Percentiles rank a stretch among this genome's conserved stretches.
These are phyloP conservation scores for Saccostrea glomerata DNA, from an alignment of 1,140 invertebrate genomes.

Conservation along the genomic window DNA sequence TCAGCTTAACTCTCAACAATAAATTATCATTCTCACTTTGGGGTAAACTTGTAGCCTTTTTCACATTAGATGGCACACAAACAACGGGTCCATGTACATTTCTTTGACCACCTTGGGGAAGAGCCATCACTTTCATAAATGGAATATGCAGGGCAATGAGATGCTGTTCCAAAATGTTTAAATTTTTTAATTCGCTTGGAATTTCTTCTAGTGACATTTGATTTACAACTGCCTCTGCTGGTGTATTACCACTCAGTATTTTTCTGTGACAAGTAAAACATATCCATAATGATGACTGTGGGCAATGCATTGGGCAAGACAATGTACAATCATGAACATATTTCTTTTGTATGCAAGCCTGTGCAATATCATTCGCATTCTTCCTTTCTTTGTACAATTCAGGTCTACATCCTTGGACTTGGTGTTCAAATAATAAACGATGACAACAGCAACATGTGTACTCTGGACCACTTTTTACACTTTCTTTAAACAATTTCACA, in stretches of 20 bases:
- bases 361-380: neutral
- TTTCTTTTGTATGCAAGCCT: neutral
- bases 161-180: conserved; percentile 43
- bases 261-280: neutral
- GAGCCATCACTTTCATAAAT: too few species aligned
- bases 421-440: too few species aligned
- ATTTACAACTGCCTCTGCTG: neutral
- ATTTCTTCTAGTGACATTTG: conserved; percentile 30
- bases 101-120: too few species aligned
- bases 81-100: too few species aligned
- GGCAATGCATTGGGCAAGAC: neutral
- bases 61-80: neutral
- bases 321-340: neutral
- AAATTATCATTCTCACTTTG: neutral
- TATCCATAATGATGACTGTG: neutral
- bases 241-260: too few species aligned
- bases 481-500: too few species aligned
- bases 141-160: too few species aligned
- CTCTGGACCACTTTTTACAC: too few species aligned
- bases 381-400: too few species aligned
- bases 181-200: conserved; percentile 39
- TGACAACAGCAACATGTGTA: too few species aligned
- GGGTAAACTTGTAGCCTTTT: conserved; percentile 24
- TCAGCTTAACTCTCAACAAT: conserved; percentile 30
- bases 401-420: too few species aligned